Base-by-base conservation (phyloP, 2,888 invertebrate species). In the Erebia epiphron region DNA sequence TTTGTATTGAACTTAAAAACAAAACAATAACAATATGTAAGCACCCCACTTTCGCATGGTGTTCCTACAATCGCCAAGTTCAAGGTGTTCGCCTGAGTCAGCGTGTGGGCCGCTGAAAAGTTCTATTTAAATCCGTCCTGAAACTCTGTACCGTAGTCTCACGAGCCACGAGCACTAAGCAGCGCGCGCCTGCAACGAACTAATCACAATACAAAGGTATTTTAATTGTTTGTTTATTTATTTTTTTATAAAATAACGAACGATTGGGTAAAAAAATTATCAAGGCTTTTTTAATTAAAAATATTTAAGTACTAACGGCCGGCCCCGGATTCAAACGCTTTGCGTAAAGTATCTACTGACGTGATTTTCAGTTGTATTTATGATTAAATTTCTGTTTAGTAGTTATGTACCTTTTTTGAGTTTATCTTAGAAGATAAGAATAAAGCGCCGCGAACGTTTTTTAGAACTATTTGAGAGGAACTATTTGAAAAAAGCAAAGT, bases 141-240 rank as follows among this genome's bases (percentile, higher is more conserved):
- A 80, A 83, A 78, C 77, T 75, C 71, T 73, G 74, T 73, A 74
- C 75, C 76, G 77, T 85, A 91, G 91, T 91, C 87, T 87, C 85
- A 81, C 86, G 83, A 84, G 81, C 81, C 85, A 81, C 87, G 83
- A 83, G 81, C 81, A 84, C 81, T 26, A 75, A 86, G 88, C 88
- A 85, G 91, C 89, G 92, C 89, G 91, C 91, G 91, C 89, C 86
- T 90, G 88, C 91, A 91, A 91, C 92, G 92, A 92, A 90, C 76
- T 79, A 81, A 83, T 79, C 41, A 75, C 78, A 73, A 65, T 49
- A 46, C 49, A 64, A 73, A 75, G 75, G 75, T 75, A 75, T 14
- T 43, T 21, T 61, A n/a, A 13, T 61, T 61, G 46, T 49, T 66
- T 69, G 50, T 71, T 68, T 77, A 69, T 72, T 73, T 57, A 64